A percentile compares a stretch with the other conserved stretches of the same genome.
phyloP scores from a whole-genome alignment of 2,888 invertebrate genomes.

The Synergus umbraculus region DNA sequence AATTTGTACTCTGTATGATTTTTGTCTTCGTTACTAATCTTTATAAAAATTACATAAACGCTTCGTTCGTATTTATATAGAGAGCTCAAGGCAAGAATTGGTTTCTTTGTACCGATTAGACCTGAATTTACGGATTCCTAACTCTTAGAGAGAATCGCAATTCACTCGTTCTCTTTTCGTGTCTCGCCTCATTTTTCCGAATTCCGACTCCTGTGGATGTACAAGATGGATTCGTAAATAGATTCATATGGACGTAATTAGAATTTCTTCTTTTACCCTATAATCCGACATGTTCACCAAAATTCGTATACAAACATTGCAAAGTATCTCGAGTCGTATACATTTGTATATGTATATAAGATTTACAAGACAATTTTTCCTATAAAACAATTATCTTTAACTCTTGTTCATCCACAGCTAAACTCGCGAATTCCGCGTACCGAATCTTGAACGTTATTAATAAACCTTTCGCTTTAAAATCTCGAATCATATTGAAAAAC shows the following conservation, averaged over 20 bases:
- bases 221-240: not conserved
- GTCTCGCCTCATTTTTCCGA: conserved; percentile 42
- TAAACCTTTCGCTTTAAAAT: conserved; percentile 27
- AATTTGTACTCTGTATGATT: conserved; percentile 74
- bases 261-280: conserved; percentile 39
- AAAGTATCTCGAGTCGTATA: conserved; percentile 64
- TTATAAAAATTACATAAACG: conserved; percentile 51
- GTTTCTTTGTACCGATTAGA: conserved; percentile 76
- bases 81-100: conserved; percentile 77
- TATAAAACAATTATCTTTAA: not conserved
- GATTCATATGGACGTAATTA: conserved; percentile 37
- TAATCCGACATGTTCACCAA: conserved; percentile 23
- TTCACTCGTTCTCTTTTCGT: conserved; percentile 49
- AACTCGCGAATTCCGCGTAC: conserved; percentile 7
- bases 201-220: conserved; percentile 38
- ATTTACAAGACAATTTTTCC: not conserved
- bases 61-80: conserved; percentile 64
- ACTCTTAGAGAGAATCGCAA: conserved; percentile 63
- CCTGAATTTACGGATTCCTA: conserved; percentile 67
- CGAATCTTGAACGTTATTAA: conserved; percentile 25
- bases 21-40: conserved; percentile 49
- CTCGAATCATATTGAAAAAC: conserved; percentile 29
- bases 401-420: conserved; percentile 35
- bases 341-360: conserved; percentile 50
- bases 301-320: conserved; percentile 65